Conservation (phyloP, 2,113 vertebrate species). For the Empidonax alnorum region DNA sequence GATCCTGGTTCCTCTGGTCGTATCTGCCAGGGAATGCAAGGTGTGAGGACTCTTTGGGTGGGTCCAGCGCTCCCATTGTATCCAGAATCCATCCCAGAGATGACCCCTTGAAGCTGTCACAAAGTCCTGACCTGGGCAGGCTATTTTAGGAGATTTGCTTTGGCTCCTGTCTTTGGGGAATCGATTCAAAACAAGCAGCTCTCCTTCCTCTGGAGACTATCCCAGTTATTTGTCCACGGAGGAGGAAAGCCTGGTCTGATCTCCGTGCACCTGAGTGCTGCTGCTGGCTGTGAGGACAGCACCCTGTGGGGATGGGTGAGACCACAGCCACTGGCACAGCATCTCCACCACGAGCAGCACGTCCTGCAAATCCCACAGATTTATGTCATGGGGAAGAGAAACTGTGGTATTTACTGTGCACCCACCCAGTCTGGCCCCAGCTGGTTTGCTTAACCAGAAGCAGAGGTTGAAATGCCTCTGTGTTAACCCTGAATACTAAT, state of each 20-base stretch:
- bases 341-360: neutral
- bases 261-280: neutral
- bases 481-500: neutral
- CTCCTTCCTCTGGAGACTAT: neutral
- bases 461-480: neutral
- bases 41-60: neutral
- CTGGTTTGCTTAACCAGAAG: neutral
- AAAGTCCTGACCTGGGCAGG: neutral
- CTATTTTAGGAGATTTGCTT: neutral
- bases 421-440: neutral
- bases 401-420: neutral
- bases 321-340: neutral
- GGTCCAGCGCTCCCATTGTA: accelerated
- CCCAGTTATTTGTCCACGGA: accelerated
- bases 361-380: neutral
- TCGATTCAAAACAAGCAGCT: neutral
- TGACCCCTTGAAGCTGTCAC: neutral
- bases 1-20: neutral
- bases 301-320: neutral
- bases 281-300: neutral
- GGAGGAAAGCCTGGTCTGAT: neutral
- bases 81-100: neutral
- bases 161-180: neutral
- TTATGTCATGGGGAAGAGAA: neutral
- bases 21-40: accelerated